phyloP scores from a whole-genome alignment of 2,113 vertebrate genomes.

The Capreolus pygargus region DNA sequence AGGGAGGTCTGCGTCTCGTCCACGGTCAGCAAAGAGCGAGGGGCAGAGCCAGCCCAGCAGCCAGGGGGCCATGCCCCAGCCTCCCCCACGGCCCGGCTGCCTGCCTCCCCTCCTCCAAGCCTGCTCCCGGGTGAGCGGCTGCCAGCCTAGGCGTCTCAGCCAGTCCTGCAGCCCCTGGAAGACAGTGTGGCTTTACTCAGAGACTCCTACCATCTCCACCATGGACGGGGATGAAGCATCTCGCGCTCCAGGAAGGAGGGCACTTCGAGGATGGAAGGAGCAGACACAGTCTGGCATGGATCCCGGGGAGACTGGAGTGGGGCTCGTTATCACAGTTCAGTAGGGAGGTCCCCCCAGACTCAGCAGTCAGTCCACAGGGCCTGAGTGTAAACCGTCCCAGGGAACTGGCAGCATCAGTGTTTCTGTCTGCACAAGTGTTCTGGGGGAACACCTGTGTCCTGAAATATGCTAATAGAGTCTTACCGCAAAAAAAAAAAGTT shows the following conservation, averaged over 20 bases:
- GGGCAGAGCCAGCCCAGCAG: neutral
- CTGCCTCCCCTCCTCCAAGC: neutral
- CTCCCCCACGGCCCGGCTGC: neutral
- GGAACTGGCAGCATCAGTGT: accelerated
- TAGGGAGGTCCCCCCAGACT: neutral
- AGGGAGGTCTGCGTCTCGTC: neutral
- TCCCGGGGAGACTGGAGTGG: no score
- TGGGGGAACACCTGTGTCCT: neutral
- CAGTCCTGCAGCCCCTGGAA: neutral
- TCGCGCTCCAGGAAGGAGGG: neutral
- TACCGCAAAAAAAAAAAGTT: neutral
- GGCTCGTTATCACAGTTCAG: neutral
- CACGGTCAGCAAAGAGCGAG: neutral
- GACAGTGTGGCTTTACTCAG: accelerated
- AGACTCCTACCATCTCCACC: neutral
- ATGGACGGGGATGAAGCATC: accelerated
- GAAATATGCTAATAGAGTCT: neutral
- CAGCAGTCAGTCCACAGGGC: neutral
- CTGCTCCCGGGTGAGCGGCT: neutral
- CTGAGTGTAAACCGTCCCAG: neutral
- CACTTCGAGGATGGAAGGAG: neutral
- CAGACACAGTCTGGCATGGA: neutral
- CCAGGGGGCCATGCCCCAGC: neutral
- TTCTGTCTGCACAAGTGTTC: neutral
- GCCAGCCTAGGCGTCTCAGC: neutral